A percentile compares a stretch with the other conserved stretches of the same genome.
Evolutionary conservation across 2,797 vertebrate genomes (phyloP).

Genomic region (Mustela erminea): DNA sequence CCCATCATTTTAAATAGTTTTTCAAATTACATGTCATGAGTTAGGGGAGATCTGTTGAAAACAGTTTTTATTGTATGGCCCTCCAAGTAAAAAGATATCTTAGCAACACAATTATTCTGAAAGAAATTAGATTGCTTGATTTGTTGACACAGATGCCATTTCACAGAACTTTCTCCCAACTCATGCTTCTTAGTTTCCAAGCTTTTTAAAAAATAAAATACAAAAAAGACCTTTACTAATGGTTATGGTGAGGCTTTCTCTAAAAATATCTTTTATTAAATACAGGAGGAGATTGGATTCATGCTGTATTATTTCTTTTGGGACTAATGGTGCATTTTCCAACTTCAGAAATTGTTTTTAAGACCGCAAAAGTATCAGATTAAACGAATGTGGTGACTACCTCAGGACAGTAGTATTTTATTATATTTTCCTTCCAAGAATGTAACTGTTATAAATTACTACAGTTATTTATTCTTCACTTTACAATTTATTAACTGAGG

Average conservation of each 20-base stretch:
- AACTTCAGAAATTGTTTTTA: conserved; percentile 80
- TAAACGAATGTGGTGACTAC: conserved; percentile 76
- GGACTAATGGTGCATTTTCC: conserved; percentile 81
- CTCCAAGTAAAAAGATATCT: conserved; percentile 49
- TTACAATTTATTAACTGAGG: conserved; percentile 74
- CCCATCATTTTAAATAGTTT: conserved; percentile 67
- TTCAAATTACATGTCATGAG: conserved; percentile 31
- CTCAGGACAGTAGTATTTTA: conserved; percentile 76
- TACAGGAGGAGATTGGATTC: conserved; percentile 65
- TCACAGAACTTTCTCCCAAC: conserved; percentile 35
- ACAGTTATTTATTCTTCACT: conserved; percentile 78
- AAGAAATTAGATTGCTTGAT: conserved; percentile 8
- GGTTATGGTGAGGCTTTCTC: conserved; percentile 66
- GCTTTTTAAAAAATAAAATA: conserved; percentile 42
- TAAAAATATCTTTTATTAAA: conserved; percentile 83
- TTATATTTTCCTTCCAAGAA: conserved; percentile 73
- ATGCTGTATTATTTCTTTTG: conserved; percentile 76
- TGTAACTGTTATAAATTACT: conserved; percentile 78
- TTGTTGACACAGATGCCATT: conserved; percentile 34
- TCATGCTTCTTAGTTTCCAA: conserved; percentile 49
- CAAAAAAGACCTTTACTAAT: conserved; percentile 67
- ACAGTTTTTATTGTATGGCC: neutral
- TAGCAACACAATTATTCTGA: conserved; percentile 7
- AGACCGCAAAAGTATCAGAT: conserved; percentile 82
- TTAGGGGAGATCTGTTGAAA: conserved; percentile 61